Conservation (phyloP, 1,140 invertebrate species). For the Pseudomyrmex dendroicus region DNA sequence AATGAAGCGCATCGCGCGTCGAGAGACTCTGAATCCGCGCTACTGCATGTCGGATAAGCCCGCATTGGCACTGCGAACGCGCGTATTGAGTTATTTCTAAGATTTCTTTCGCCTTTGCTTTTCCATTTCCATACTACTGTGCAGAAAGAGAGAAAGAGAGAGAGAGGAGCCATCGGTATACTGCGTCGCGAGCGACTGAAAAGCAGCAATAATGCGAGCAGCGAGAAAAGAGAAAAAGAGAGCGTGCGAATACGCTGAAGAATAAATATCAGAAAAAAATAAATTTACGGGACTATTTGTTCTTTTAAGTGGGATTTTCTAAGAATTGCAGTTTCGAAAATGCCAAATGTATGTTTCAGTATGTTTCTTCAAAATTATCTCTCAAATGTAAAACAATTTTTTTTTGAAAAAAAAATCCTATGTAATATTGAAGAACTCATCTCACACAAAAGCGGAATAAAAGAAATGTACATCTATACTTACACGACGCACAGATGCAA, state of each 20-base stretch:
- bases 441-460: too few relatives aligned
- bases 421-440: too few relatives aligned
- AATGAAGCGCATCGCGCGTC: constrained; percentile 62
- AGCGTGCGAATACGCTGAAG: background rate
- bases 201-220: constrained; percentile 16
- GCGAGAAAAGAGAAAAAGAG: background rate
- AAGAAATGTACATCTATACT: too few relatives aligned
- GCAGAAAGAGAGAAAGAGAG: too few relatives aligned
- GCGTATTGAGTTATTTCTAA: constrained; percentile 47
- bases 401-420: too few relatives aligned
- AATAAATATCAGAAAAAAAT: constrained; percentile 44
- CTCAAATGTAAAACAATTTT: too few relatives aligned
- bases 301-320: background rate
- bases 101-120: constrained; percentile 42
- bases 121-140: constrained; percentile 22
- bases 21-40: constrained; percentile 29
- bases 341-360: background rate
- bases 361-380: too few relatives aligned
- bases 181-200: constrained; percentile 27
- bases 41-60: constrained; percentile 49
- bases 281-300: constrained; percentile 29
- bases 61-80: constrained; percentile 32
- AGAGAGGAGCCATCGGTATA: background rate
- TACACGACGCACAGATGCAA: too few relatives aligned
- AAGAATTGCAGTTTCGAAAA: background rate